Base-by-base conservation (phyloP, 2,113 vertebrate species). In the Odocoileus virginianus region DNA sequence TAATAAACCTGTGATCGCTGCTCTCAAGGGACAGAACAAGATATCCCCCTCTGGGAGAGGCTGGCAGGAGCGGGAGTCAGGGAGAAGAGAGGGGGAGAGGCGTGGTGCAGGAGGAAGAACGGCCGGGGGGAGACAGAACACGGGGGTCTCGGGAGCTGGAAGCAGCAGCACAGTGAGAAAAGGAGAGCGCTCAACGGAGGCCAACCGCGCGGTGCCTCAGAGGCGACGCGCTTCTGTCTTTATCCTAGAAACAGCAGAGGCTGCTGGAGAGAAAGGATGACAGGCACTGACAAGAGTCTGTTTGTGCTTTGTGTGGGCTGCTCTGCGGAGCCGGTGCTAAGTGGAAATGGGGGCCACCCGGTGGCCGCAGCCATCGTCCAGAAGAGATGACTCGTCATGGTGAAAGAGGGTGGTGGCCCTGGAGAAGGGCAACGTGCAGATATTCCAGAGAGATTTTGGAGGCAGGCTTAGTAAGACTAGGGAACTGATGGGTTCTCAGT, bases 401-500 rank as follows among this genome's bases (percentile, higher is more conserved):
- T 92, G 82, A 47, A 79, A 30, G 45, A 84, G 50, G 50, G 54
- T 64, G 40, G 43, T 71, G 61, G 30, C 67, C 52, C 13, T 23
- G 28, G 43, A 87, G 78, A 74, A 58, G n/a, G 25, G 64, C 90
- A 83, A 60, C 9, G 47, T 21, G 64, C 11, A 86, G 7, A 55
- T 45, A 95, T 52, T 89, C 50, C 55, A 97, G 84, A 97, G 47
- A 52, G 50, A 89, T 58, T 94, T 5, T 89, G n/a, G 71, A 82
- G 50, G 25, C 4, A 7, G 79, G 83, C 23, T 96, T 25, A 82
- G 23, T 1, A 82, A 40, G 21, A 90, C 45, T 57, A 60, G 30
- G 79, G 23, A 76, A 89, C 23, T 57, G 25, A 84, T 10, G 15
- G 25, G 30, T 54, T 94, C 57, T 47, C 40, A 33, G n/a, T 67